Percentiles rank a stretch among this genome's conserved stretches.
phyloP scores from a whole-genome alignment of 2,113 vertebrate genomes.

The Nicator chloris region DNA sequence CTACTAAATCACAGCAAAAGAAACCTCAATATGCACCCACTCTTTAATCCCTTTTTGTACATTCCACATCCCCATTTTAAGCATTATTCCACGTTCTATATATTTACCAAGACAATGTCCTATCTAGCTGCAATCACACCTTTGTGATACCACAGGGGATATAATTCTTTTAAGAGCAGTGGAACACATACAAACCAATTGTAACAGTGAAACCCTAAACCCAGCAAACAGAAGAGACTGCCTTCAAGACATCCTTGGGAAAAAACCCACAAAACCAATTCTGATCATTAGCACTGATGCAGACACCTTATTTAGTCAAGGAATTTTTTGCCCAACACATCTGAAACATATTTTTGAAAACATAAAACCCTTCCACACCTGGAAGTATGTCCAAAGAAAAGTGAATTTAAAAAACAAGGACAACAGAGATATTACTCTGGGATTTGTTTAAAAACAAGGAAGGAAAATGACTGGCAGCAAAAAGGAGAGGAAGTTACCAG shows the following conservation, averaged over 20 bases:
- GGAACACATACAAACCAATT: background rate
- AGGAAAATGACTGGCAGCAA: background rate
- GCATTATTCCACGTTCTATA: background rate
- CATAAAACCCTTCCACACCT: background rate
- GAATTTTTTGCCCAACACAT: background rate
- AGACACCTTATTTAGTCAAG: background rate
- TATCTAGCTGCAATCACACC: background rate
- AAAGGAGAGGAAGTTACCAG: background rate
- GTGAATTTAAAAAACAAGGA: background rate
- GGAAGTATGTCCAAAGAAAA: background rate
- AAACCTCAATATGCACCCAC: accelerated
- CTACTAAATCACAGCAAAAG: background rate
- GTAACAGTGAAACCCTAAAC: background rate
- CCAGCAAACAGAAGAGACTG: background rate
- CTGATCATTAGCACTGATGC: background rate
- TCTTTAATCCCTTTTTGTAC: background rate
- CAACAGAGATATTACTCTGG: background rate
- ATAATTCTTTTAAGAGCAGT: background rate
- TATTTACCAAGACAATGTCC: background rate
- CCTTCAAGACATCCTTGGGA: background rate
- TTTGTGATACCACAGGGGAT: background rate
- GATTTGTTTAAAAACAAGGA: background rate
- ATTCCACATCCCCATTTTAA: background rate
- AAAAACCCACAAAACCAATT: background rate
- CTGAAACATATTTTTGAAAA: background rate